Base-by-base conservation (phyloP, 1,140 invertebrate genomes). In the Bilobella aurantiaca region DNA sequence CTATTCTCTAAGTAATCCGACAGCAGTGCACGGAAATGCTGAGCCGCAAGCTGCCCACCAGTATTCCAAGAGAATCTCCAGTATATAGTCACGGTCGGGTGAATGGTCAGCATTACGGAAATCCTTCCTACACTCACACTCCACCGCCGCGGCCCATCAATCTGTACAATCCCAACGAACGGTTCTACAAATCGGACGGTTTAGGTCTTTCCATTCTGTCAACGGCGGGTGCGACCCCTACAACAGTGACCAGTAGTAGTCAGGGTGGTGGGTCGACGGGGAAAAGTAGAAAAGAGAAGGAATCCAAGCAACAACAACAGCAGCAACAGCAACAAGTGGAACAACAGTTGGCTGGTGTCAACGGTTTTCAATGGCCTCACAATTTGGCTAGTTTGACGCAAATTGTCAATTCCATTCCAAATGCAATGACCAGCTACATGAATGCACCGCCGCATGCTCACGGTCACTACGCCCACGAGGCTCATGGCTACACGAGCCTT, bases 361-460 rank as follows among this genome's bases (percentile, higher is more conserved):
- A 59, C 29, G 66, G 64, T 8, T 68, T 70, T 31, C 67, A 69
- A 29, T 73, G 71, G 71, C 71, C 71, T 3, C 71, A 72, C 37
- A 69, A 69, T 31, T 58, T 73, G 25, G 71, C 69, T 0, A 66
- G 66, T 29, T 28, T 73, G 8, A 60, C 68, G 1, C 71, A 73
- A 58, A 73, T 73, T 29, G 71, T 73, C 0, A 73, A 73, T 32
- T 68, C 63, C 47, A 68, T 73, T 34, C 71, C 71, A 47, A 69
- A 63, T 57, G 61, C 69, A 1, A 68, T 71, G 66, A 47, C 16
- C 1, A 37, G 29, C 2, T 63, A 56, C 47, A 57, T 65, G 57
- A 53, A 53, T 29, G 62, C 3, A 47, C 60, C 28, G 63, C 68
- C 59, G 34, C 34, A 42, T 42, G 34, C 34, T 42, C 34, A 42